These are phyloP conservation scores for Epizoanthus scotinus DNA, from an alignment of 92 coral and sea anemone genomes.

Conservation along the genomic window DNA sequence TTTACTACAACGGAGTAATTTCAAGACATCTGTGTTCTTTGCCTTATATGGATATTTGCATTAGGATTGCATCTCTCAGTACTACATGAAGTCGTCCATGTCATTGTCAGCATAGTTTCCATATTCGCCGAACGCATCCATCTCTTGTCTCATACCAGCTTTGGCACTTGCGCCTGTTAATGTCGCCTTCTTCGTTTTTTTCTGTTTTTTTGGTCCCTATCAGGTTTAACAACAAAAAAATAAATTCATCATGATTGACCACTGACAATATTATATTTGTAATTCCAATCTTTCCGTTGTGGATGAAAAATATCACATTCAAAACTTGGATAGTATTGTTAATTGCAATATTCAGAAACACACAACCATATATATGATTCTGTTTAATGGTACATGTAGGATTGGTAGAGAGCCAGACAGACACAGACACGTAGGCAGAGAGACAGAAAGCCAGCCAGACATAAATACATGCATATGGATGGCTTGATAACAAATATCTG, in stretches of 20 bases:
- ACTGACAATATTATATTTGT: neutral
- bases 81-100: conserved; percentile 91
- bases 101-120: conserved; percentile 72
- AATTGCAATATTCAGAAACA: too few species aligned
- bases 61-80: neutral
- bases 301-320: too few species aligned
- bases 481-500: too few species aligned
- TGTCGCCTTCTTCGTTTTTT: conserved; percentile 77
- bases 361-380: too few species aligned
- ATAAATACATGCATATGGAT: too few species aligned
- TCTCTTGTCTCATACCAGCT: conserved; percentile 80
- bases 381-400: too few species aligned
- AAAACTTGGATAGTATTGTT: neutral
- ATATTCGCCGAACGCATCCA: conserved; percentile 77
- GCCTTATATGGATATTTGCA: neutral
- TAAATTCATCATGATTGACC: neutral
- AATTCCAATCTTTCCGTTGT: too few species aligned
- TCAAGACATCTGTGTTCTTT: too few species aligned
- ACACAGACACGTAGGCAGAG: too few species aligned
- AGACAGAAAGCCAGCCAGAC: too few species aligned
- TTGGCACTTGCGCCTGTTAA: conserved; percentile 78
- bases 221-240: neutral
- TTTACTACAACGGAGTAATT: too few species aligned
- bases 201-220: conserved; percentile 73
- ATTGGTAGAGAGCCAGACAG: too few species aligned